Percentiles rank a stretch among this genome's conserved stretches.
Conservation (phyloP, 1,140 invertebrate genomes). For the Drosophila leontia region DNA sequence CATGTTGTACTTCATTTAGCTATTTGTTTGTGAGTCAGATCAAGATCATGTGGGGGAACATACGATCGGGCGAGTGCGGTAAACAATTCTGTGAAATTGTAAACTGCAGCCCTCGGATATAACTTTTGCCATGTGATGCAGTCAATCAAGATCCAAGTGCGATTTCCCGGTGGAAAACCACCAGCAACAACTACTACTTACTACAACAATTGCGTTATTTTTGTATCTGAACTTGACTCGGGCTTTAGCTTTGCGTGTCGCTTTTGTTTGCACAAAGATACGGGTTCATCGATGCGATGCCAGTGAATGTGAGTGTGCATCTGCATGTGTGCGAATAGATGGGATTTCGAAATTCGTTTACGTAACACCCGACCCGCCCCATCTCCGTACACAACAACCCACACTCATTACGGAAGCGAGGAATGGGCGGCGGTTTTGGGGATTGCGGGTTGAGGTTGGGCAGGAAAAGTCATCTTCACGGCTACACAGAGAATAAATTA, state of each 20-base stretch:
- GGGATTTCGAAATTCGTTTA: constrained; percentile 71
- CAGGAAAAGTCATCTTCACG: constrained; percentile 37
- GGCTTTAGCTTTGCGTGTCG: constrained; percentile 61
- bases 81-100: constrained; percentile 66
- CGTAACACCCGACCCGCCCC: constrained; percentile 49
- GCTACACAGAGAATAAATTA: constrained; percentile 19
- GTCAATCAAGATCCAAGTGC: constrained; percentile 63
- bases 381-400: constrained; percentile 15
- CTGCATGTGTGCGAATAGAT: constrained; percentile 40
- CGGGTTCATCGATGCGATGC: constrained; percentile 37
- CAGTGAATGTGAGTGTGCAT: constrained; percentile 12
- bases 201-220: constrained; percentile 39
- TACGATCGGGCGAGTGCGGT: constrained; percentile 53
- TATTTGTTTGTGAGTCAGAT: constrained; percentile 37
- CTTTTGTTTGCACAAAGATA: constrained; percentile 68
- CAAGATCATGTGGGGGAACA: constrained; percentile 31
- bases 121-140: constrained; percentile 37
- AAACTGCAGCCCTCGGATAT: constrained; percentile 44
- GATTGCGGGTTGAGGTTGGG: constrained; percentile 10
- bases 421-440: constrained; percentile 27
- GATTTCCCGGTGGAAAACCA: constrained; percentile 45
- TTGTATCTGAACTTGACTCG: constrained; percentile 67
- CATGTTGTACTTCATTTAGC: background rate
- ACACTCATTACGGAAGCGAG: constrained; percentile 26
- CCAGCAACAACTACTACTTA: constrained; percentile 16